Evolutionary conservation across 1,140 invertebrate species (phyloP), one percentile per base, ranked within the genome.

Genomic region (Lepidurus apus): DNA sequence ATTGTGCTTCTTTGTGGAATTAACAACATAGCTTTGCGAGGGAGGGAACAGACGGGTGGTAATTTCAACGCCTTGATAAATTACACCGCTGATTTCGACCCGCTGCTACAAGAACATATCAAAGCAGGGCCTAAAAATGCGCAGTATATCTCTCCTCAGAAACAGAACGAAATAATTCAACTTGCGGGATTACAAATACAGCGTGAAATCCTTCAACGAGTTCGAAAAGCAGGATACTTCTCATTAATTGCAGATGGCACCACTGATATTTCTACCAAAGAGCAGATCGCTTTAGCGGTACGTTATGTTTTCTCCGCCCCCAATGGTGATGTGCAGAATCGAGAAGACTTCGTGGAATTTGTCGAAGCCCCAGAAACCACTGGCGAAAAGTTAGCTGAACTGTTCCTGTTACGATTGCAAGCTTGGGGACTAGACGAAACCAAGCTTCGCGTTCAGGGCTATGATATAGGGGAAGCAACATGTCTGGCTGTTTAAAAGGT

Each of bases 341-440:
- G 74, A 74, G 74, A 74, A 74, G 74, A 74, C 24, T 74, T 74
- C 24, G 13, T 74, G 10, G 74, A 74, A 74, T 74, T 74, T 21
- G 74, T 74, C 24, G 74, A n/a, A n/a, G n/a, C n/a, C n/a, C n/a
- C n/a, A n/a, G n/a, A n/a, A n/a, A n/a, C n/a, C n/a, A n/a, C n/a
- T n/a, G n/a, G n/a, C n/a, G n/a, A n/a, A n/a, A n/a, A n/a, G n/a
- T n/a, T n/a, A n/a, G n/a, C n/a, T n/a, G n/a, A n/a, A n/a, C n/a
- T n/a, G n/a, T n/a, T n/a, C n/a, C n/a, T n/a, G n/a, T n/a, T n/a
- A n/a, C n/a, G n/a, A n/a, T n/a, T n/a, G n/a, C n/a, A n/a, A n/a
- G n/a, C n/a, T n/a, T n/a, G n/a, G n/a, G n/a, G n/a, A n/a, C n/a
- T n/a, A n/a, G n/a, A n/a, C n/a, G n/a, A n/a, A n/a, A n/a, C n/a